These are phyloP conservation scores for Coryphaenoides rupestris DNA, from an alignment of 2,113 vertebrate species.

Conservation along the genomic window DNA sequence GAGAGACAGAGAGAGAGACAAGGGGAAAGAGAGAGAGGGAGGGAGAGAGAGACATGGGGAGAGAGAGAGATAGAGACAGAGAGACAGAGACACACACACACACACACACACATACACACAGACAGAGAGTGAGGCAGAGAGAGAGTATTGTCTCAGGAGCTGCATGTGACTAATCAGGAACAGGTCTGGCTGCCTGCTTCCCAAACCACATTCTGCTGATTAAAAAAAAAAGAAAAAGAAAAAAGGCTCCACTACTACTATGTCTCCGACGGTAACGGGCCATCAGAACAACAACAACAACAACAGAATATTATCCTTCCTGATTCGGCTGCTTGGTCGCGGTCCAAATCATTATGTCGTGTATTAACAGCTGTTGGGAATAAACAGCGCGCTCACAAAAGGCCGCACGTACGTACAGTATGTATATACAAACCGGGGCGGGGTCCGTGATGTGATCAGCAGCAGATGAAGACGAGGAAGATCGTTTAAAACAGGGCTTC, in stretches of 20 bases:
- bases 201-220: conserved; percentile 59
- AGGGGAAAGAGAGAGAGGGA: no score
- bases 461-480: conserved; percentile 21
- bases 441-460: conserved; percentile 40
- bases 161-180: conserved; percentile 64
- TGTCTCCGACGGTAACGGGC: conserved; percentile 29
- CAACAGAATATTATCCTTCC: conserved; percentile 33
- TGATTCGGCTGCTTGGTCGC: conserved; percentile 48
- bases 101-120: no score
- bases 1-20: no score
- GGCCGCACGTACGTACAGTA: no score
- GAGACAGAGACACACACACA: no score
- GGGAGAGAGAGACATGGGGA: no score
- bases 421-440: conserved; percentile 41
- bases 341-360: conserved; percentile 46
- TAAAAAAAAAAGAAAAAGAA: conserved; percentile 70
- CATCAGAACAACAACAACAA: conserved; percentile 46
- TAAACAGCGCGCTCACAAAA: conserved; percentile 41
- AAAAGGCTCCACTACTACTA: no score
- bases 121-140: no score
- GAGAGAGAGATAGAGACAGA: no score
- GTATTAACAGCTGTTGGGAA: conserved; percentile 36
- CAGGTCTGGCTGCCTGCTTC: conserved; percentile 48
- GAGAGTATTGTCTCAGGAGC: conserved; percentile 54
- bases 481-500: conserved; percentile 30